Evolutionary conservation across 2,888 invertebrate species (phyloP), one percentile per base, ranked within the genome.

Genomic region (Macrostomum cliftonense): DNA sequence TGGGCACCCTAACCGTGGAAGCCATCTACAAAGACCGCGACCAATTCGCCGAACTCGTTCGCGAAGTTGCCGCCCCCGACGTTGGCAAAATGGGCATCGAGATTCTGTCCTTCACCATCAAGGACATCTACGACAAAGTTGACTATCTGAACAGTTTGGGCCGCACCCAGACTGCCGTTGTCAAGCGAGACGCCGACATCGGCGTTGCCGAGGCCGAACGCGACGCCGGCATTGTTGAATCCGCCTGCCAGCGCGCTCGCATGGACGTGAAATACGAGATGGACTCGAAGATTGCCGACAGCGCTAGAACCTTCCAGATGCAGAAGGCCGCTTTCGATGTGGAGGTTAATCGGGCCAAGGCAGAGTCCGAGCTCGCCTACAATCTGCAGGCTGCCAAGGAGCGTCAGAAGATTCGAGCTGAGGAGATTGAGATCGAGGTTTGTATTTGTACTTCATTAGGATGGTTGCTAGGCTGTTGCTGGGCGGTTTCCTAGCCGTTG

Each of bases 61-160:
- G 93, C 62, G 93, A 95, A 74, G 91, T 88, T 45, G 93, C 93
- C 52, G 86, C 93, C 12, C 91, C 93, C 58, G 95, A 95, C 77
- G 89, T 95, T 54, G 91, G 91, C 43, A 82, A 89, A 64, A 95
- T 95, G 93, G 93, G 93, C 64, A 91, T 93, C 73, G 91, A 91
- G 76, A 91, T 95, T 67, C 79, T 95, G 54, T 89, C 88, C 57
- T 93, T 93, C 75, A 91, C 89, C 63, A 93, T 95, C 76, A 91
- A 91, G 77, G 93, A 95, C 76, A 89, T 95, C 52, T 87, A 82
- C 75, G 93, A 95, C 75, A 81, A 86, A 71, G 93, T 93, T 50
- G 87, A 91, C 73, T 93, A 93, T 73, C 74, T 93, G 69, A 81
- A 85, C 16, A 70, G 70, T 0, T 61, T 71, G 39, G 71, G 71